Conservation (phyloP, 1,140 invertebrate genomes). For the Macrobrachium nipponense region DNA sequence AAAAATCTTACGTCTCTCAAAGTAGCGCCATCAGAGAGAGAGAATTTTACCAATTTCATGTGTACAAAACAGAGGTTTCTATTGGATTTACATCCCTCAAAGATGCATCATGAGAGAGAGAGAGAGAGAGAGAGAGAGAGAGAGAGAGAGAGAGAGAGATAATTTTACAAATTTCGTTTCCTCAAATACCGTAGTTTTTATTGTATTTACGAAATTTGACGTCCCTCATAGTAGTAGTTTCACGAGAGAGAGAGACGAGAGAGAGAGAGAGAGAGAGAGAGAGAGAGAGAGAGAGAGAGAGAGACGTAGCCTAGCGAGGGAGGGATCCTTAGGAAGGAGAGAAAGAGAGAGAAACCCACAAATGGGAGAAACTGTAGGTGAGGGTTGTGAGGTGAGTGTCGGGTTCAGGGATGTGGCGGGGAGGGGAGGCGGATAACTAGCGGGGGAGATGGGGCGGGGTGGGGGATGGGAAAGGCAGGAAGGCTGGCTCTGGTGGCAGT, state of each 20-base stretch:
- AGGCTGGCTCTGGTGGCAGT: neutral
- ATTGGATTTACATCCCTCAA: too few species aligned
- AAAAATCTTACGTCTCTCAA: too few species aligned
- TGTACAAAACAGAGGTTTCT: too few species aligned
- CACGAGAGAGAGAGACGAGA: neutral
- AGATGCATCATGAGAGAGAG: neutral
- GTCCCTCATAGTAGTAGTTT: too few species aligned
- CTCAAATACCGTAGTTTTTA: too few species aligned
- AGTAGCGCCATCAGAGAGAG: too few species aligned
- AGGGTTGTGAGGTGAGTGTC: neutral
- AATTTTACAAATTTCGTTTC: too few species aligned
- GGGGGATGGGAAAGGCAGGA: slow-evolving; percentile 11
- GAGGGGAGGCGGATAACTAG: neutral
- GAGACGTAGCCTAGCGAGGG: neutral
- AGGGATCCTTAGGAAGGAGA: neutral
- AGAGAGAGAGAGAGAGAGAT: slow-evolving; percentile 16
- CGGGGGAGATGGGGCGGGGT: neutral
- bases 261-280: too few species aligned
- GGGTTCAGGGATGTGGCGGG: neutral
- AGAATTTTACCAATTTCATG: neutral
- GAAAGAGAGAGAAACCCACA: neutral
- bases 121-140: slow-evolving; percentile 21
- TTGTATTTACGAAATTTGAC: too few species aligned
- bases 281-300: too few species aligned
- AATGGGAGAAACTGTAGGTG: neutral